A percentile compares a stretch with the other conserved stretches of the same genome.
phyloP scores from a whole-genome alignment of 2,113 vertebrate species.

The Tringa solitaria region DNA sequence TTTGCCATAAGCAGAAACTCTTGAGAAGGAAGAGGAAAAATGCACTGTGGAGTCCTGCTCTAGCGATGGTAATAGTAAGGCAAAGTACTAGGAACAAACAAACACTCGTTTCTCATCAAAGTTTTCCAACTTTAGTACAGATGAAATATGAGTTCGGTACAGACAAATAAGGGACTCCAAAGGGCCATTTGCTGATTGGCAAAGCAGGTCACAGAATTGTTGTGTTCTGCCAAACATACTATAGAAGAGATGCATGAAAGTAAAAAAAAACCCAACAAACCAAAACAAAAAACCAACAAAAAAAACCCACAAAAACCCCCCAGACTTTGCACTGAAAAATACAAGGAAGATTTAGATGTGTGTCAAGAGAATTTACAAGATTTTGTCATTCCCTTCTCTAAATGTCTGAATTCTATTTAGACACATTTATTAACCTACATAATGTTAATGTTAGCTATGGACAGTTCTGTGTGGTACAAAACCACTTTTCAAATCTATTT shows the following conservation, averaged over 20 bases:
- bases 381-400: background rate
- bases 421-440: background rate
- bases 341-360: background rate
- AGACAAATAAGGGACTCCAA: background rate
- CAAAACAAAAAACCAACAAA: no score
- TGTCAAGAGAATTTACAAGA: background rate
- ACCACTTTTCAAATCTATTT: background rate
- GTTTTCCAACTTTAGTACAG: background rate
- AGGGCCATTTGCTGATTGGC: background rate
- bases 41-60: background rate
- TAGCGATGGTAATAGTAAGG: background rate
- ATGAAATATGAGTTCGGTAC: background rate
- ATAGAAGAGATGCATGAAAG: background rate
- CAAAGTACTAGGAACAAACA: background rate
- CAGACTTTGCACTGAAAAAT: background rate
- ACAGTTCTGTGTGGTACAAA: background rate
- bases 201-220: background rate
- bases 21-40: background rate
- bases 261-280: no score
- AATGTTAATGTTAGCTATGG: background rate
- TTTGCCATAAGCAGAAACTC: background rate
- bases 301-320: no score
- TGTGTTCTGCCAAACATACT: background rate
- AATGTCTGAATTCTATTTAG: background rate
- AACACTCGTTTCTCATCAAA: rapidly evolving